Base-by-base conservation (phyloP, 2,113 vertebrate genomes). In the Tachysurus vachellii region DNA sequence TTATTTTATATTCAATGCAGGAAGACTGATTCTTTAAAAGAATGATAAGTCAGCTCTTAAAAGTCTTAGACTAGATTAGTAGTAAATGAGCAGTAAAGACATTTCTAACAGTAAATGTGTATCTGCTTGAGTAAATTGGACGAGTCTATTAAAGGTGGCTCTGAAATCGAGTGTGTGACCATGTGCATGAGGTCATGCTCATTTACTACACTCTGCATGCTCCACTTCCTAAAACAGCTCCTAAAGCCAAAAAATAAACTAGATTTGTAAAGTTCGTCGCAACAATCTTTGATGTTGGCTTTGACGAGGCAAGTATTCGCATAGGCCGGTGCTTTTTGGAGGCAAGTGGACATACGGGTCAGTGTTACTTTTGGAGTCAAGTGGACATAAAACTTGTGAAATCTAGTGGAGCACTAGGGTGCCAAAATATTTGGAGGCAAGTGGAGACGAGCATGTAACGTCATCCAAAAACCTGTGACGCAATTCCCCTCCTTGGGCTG, bases 191-290 rank as follows among this genome's bases (percentile, higher is more conserved):
- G 61, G n/a, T 14, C 14, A 68, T 28, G 71, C 84, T 86, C 57
- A 50, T 57, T 85, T 68, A 42, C 56, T 62, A 23, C 31, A 19
- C 17, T 71, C 6, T 64, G 76, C 50, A 79, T n/a, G 53, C 28
- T 59, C 85, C 53, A 81, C 71, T 79, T 57, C 12, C 82, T 82
- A 83, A 42, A 71, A 44, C 64, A 83, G 23, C 36, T 47, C 61
- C 28, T 36, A 62, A 26, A 26, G 75, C 23, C 21, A 70, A 56
- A 76, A 82, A n/a, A n/a, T n/a, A n/a, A n/a, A n/a, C n/a, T n/a
- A n/a, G n/a, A n/a, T n/a, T n/a, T n/a, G n/a, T n/a, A n/a, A n/a
- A n/a, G n/a, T n/a, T n/a, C n/a, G n/a, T n/a, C n/a, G n/a, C n/a
- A n/a, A n/a, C n/a, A n/a, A n/a, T n/a, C n/a, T n/a, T n/a, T n/a